Evolutionary conservation across 2,888 invertebrate species (phyloP), one percentile per base, ranked within the genome.

Genomic region (Tinea pellionella): DNA sequence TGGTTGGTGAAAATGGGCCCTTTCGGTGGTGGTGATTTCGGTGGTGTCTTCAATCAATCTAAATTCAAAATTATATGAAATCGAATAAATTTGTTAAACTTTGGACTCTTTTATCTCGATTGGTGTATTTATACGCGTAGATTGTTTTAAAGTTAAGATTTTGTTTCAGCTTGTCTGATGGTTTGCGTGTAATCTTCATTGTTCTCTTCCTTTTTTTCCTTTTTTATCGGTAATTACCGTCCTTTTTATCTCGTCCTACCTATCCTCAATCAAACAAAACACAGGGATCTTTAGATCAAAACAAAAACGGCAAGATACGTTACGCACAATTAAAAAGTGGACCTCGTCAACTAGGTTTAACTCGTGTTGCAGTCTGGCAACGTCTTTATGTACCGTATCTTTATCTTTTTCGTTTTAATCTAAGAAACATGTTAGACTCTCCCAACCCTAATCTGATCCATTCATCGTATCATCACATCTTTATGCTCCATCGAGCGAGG

Each of bases 111-210:
- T n/a, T 24, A 24, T 73, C 75, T 80, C 75, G 75, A 72, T 75
- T 69, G 71, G 2, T 47, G 7, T 47, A n/a, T 2, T n/a, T 9
- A 2, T 47, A 37, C 9, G 30, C 42, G 9, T 47, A 24, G 24
- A 9, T 47, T 47, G 47, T n/a, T n/a, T n/a, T 47, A 16, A 15
- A 47, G 9, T 15, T 13, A 15, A 9, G 4, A 15, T 78, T 80
- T 78, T 67, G 71, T 85, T 87, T 77, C 88, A 88, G 88, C 86
- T 69, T 86, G 83, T 85, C 80, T 88, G 79, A 86, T 87, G 87
- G 86, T 87, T 80, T 87, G 87, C 85, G 87, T 86, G 78, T 88
- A 87, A 85, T 80, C 81, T 77, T 32, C 51, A 47, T 32, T 60
- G 19, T 24, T 16, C n/a, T 16, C n/a, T 43, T 51, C 32, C 42